phyloP scores from a whole-genome alignment of 2,888 invertebrate genomes.

The Agrotis segetum region DNA sequence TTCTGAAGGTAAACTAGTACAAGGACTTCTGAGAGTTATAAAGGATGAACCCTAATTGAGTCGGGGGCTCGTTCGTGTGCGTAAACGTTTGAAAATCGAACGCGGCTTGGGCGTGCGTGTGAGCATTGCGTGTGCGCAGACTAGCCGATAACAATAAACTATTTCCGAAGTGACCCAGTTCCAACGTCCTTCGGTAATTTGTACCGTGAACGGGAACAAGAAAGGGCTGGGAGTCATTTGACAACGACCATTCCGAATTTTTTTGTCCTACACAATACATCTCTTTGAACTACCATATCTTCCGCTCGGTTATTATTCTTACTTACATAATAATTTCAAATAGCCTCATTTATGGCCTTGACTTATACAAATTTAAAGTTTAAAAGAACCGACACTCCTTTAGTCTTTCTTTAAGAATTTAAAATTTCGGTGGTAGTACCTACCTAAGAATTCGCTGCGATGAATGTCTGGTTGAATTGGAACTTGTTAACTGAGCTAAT shows the following conservation, averaged over 20 bases:
- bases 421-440: conserved; percentile 69
- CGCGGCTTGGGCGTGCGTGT: conserved; percentile 78
- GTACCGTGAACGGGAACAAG: conserved; percentile 90
- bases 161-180: conserved; percentile 91
- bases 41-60: conserved; percentile 87
- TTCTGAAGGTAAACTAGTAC: conserved; percentile 83
- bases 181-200: conserved; percentile 90
- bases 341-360: conserved; percentile 74
- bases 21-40: conserved; percentile 78
- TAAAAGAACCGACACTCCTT: conserved; percentile 61
- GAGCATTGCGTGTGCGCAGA: conserved; percentile 88
- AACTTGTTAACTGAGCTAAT: conserved; percentile 82
- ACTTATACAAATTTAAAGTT: conserved; percentile 68
- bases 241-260: conserved; percentile 80
- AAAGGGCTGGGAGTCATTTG: conserved; percentile 88
- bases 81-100: conserved; percentile 85
- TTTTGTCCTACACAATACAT: conserved; percentile 78
- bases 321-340: conserved; percentile 67
- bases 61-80: conserved; percentile 78
- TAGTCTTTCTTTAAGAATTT: conserved; percentile 62
- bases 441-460: conserved; percentile 63
- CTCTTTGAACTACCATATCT: conserved; percentile 76
- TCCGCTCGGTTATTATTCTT: conserved; percentile 73
- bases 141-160: conserved; percentile 91
- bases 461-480: conserved; percentile 72